A percentile compares a stretch with the other conserved stretches of the same genome.
Evolutionary conservation across 2,113 vertebrate species (phyloP).

Genomic region (Colinus virginianus): DNA sequence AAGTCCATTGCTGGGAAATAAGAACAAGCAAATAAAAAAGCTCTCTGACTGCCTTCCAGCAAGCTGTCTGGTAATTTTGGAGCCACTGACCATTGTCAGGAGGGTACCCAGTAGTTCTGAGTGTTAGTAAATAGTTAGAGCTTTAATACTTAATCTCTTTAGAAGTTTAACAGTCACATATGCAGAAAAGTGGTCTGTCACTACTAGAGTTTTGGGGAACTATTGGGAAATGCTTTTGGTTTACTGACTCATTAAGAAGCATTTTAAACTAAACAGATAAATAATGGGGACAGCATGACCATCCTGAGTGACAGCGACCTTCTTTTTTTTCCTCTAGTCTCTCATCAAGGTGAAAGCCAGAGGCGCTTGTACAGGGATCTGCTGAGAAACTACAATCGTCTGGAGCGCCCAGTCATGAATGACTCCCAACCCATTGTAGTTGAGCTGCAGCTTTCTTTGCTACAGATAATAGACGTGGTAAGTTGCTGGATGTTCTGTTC

Average conservation of each 20-base stretch:
- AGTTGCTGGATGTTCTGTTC: slow-evolving; percentile 52
- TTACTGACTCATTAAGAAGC: neutral
- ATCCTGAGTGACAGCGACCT: fast-evolving
- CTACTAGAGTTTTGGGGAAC: neutral
- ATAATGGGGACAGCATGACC: neutral
- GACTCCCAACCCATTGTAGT: slow-evolving; percentile 87
- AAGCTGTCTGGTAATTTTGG: neutral
- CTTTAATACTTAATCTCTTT: neutral
- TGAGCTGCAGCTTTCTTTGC: slow-evolving; percentile 86
- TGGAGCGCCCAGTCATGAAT: slow-evolving; percentile 88
- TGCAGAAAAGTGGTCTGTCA: neutral
- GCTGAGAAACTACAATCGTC: slow-evolving; percentile 86
- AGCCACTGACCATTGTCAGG: neutral
- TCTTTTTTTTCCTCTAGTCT: slow-evolving; percentile 71
- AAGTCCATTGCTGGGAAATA: neutral
- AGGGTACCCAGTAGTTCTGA: neutral
- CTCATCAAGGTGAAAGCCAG: slow-evolving; percentile 85
- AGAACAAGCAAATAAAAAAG: neutral
- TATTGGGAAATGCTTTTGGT: neutral
- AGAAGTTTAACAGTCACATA: neutral
- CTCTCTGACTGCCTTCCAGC: neutral
- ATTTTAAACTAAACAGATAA: neutral
- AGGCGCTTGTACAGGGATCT: slow-evolving; percentile 88
- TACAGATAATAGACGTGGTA: slow-evolving; percentile 93
- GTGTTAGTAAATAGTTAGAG: neutral